Evolutionary conservation across 1,140 invertebrate species (phyloP).

Genomic region (Lepeophtheirus salmonis): DNA sequence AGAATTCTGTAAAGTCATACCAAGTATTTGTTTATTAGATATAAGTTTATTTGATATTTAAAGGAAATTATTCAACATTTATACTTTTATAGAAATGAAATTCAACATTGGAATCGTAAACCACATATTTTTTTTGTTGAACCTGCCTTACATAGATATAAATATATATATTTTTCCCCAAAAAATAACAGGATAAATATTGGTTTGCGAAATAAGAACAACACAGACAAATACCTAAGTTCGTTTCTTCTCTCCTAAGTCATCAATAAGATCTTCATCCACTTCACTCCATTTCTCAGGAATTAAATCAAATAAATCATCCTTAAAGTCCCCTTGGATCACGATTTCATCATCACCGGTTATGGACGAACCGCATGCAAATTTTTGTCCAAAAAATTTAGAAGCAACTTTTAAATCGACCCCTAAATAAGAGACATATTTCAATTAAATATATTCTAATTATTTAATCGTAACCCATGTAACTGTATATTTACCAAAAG

Average conservation of each 20-base stretch:
- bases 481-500: slow-evolving; percentile 47
- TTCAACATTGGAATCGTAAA: too few relatives aligned
- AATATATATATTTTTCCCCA: too few relatives aligned
- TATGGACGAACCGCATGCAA: slow-evolving; percentile 95
- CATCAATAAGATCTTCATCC: slow-evolving; percentile 19
- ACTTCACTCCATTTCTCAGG: slow-evolving; percentile 86
- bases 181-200: too few relatives aligned
- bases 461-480: background rate
- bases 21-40: too few relatives aligned
- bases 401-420: slow-evolving; percentile 95
- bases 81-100: too few relatives aligned
- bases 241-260: slow-evolving; percentile 15
- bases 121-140: too few relatives aligned
- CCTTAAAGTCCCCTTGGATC: slow-evolving; percentile 94
- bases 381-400: slow-evolving; percentile 92
- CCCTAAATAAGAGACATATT: slow-evolving; percentile 37
- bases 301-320: slow-evolving; percentile 89
- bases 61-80: too few relatives aligned
- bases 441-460: slow-evolving; percentile 10
- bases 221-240: too few relatives aligned
- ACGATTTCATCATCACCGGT: slow-evolving; percentile 98
- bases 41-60: too few relatives aligned
- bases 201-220: too few relatives aligned
- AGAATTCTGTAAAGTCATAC: too few relatives aligned
- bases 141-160: too few relatives aligned